Conservation (phyloP, 2,888 invertebrate genomes). For the Sphaerophoria taeniata region DNA sequence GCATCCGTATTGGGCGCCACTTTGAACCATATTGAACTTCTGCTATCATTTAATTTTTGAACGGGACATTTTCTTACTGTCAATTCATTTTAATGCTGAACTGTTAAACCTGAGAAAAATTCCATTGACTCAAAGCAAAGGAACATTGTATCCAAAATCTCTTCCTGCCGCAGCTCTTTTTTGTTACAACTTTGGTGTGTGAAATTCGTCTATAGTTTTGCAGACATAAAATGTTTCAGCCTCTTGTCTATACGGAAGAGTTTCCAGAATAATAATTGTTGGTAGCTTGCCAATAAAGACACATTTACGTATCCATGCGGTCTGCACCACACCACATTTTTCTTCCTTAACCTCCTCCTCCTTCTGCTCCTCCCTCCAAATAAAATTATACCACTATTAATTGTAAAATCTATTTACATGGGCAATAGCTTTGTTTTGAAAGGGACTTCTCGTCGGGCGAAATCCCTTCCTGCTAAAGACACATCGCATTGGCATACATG, state of each 20-base stretch:
- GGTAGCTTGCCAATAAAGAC: conserved; percentile 66
- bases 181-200: conserved; percentile 51
- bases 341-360: conserved; percentile 1
- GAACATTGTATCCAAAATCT: background rate
- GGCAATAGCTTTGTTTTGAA: conserved; percentile 69
- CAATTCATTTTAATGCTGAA: too few relatives aligned
- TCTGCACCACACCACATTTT: conserved; percentile 34
- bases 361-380: background rate
- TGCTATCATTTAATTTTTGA: too few relatives aligned
- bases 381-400: conserved; percentile 55
- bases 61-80: too few relatives aligned
- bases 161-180: conserved; percentile 3
- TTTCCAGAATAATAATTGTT: conserved; percentile 73
- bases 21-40: background rate
- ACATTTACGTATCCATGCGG: conserved; percentile 51
- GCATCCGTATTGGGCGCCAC: background rate
- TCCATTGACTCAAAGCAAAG: background rate
- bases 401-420: conserved; percentile 71
- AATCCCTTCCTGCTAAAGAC: conserved; percentile 53
- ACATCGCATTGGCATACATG: conserved; percentile 10
- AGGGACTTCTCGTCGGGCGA: conserved; percentile 48
- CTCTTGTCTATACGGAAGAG: conserved; percentile 73
- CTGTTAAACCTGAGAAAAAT: too few relatives aligned
- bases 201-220: conserved; percentile 34
- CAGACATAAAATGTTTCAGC: conserved; percentile 49